phyloP scores from a whole-genome alignment of 2,797 vertebrate species.

The Coreius guichenoti region DNA sequence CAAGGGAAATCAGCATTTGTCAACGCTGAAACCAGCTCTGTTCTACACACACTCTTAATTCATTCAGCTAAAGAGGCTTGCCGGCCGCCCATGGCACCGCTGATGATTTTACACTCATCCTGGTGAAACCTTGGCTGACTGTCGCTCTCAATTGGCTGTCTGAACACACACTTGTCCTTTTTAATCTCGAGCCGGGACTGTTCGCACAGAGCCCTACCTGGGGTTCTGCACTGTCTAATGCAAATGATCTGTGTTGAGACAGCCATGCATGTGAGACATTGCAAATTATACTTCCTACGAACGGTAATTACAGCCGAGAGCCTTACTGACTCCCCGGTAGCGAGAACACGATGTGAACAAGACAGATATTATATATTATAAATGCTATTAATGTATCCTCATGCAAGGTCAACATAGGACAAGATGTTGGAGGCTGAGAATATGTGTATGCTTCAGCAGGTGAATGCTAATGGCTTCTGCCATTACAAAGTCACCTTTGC shows the following conservation, averaged over 20 bases:
- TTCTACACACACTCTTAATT: slow-evolving; percentile 73
- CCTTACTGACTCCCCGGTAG: slow-evolving; percentile 63
- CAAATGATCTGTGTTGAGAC: slow-evolving; percentile 78
- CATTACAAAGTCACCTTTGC: slow-evolving; percentile 37
- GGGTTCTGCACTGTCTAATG: slow-evolving; percentile 66
- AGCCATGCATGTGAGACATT: slow-evolving; percentile 72
- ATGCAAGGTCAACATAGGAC: slow-evolving; percentile 72
- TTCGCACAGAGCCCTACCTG: slow-evolving; percentile 64
- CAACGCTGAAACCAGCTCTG: slow-evolving; percentile 72
- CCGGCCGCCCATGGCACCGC: slow-evolving; percentile 63
- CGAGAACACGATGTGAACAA: slow-evolving; percentile 74
- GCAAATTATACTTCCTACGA: slow-evolving; percentile 77
- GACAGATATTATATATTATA: slow-evolving; percentile 79
- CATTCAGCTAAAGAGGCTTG: slow-evolving; percentile 72
- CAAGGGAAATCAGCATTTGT: slow-evolving; percentile 86
- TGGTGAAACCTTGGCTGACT: slow-evolving; percentile 77
- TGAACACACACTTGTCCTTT: slow-evolving; percentile 77
- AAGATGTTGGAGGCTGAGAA: slow-evolving; percentile 70
- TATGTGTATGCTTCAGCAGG: slow-evolving; percentile 76
- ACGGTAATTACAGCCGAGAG: slow-evolving; percentile 77
- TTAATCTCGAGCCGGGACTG: slow-evolving; percentile 74
- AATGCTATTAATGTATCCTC: slow-evolving; percentile 81
- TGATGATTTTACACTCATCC: slow-evolving; percentile 82
- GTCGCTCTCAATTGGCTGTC: slow-evolving; percentile 78
- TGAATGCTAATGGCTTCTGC: slow-evolving; percentile 69